phyloP scores from a whole-genome alignment of 2,888 invertebrate genomes.

The Xylota segnis region DNA sequence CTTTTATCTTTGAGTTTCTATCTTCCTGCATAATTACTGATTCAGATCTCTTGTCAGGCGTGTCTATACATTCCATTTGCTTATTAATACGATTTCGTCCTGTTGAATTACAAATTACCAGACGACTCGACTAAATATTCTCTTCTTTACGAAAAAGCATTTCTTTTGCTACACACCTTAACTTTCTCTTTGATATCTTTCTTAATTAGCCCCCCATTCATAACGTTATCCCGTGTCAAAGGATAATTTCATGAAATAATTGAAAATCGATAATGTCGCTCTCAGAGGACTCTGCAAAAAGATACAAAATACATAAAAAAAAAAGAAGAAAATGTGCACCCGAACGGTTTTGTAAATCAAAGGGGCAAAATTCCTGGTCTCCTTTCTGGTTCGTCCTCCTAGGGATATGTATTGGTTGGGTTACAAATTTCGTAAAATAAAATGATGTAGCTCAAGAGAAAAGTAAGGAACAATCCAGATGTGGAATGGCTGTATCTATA shows the following conservation, averaged over 20 bases:
- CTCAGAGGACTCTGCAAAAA: neutral
- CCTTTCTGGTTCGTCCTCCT: neutral
- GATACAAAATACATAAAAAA: neutral
- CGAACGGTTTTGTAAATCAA: conserved; percentile 31
- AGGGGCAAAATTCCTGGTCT: conserved; percentile 19
- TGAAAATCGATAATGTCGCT: conserved; percentile 56
- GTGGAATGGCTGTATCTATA: too few relatives aligned
- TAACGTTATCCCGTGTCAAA: conserved; percentile 54
- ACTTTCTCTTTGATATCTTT: conserved; percentile 39
- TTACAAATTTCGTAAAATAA: neutral
- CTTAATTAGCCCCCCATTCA: conserved; percentile 37
- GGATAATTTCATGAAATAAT: conserved; percentile 49
- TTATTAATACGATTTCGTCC: neutral
- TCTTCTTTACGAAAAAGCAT: neutral
- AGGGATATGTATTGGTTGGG: neutral
- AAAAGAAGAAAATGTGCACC: neutral
- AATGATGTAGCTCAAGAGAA: too few relatives aligned
- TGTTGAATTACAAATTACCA: neutral
- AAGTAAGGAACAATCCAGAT: too few relatives aligned
- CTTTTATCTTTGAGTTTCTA: too few relatives aligned
- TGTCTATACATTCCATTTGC: neutral
- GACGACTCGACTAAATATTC: neutral
- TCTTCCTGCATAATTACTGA: too few relatives aligned
- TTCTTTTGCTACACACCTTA: neutral
- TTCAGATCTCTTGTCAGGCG: too few relatives aligned